A percentile compares a stretch with the other conserved stretches of the same genome.
These are phyloP conservation scores for Crepidodera aurea DNA, from an alignment of 2,888 invertebrate genomes.

Conservation along the genomic window DNA sequence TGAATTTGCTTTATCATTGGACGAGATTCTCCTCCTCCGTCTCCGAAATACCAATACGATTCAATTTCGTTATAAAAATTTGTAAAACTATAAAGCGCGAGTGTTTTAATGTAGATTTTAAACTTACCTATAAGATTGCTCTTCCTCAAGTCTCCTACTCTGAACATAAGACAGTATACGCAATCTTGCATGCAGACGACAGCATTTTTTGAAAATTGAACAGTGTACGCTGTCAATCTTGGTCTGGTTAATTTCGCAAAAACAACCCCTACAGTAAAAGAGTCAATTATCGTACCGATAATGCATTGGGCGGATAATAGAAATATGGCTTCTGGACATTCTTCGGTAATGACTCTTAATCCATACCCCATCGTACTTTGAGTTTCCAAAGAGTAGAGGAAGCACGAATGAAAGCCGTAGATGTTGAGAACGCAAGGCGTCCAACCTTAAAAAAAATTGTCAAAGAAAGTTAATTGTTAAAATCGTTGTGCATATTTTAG, in stretches of 20 bases:
- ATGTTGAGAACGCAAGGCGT: slow-evolving; percentile 87
- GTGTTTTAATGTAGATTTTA: no score
- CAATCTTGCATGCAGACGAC: slow-evolving; percentile 88
- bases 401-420: slow-evolving; percentile 88
- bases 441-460: slow-evolving; percentile 60
- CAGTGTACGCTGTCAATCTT: slow-evolving; percentile 90
- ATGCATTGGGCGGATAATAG: slow-evolving; percentile 96
- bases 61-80: no score
- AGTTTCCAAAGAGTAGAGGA: slow-evolving; percentile 95
- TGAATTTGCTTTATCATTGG: no score
- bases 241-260: slow-evolving; percentile 96
- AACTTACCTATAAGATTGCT: slow-evolving; percentile 84
- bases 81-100: no score
- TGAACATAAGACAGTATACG: slow-evolving; percentile 83
- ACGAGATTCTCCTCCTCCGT: no score
- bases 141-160: slow-evolving; percentile 93
- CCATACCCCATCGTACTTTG: slow-evolving; percentile 94
- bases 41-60: no score
- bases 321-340: slow-evolving; percentile 92
- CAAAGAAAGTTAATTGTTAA: neutral
- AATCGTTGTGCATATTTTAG: no score
- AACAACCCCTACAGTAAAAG: slow-evolving; percentile 82
- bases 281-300: slow-evolving; percentile 56
- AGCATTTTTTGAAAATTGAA: slow-evolving; percentile 89
- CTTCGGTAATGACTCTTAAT: slow-evolving; percentile 83